Percentiles rank a stretch among this genome's conserved stretches.
Conservation (phyloP, 2,888 invertebrate species). For the Eristalinus aeneus region DNA sequence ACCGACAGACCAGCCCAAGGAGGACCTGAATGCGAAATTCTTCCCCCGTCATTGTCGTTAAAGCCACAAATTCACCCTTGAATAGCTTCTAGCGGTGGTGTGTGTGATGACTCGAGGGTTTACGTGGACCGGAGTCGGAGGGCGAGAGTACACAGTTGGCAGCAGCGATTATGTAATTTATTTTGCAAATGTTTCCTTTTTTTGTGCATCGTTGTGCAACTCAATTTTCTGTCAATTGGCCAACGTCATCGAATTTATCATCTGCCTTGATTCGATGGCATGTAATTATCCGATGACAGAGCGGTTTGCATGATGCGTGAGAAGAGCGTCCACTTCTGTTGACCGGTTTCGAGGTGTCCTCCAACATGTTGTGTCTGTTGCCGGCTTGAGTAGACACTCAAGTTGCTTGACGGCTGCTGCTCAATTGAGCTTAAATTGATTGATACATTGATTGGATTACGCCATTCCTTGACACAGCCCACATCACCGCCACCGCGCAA, state of each 20-base stretch:
- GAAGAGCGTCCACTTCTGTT: conserved; percentile 6
- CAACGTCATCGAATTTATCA: conserved; percentile 41
- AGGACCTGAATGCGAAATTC: background rate
- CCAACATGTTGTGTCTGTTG: conserved; percentile 11
- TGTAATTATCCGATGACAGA: conserved; percentile 55
- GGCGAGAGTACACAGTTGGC: conserved; percentile 2
- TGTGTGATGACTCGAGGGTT: background rate
- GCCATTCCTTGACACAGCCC: conserved; percentile 6
- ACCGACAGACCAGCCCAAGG: background rate
- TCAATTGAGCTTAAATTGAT: conserved; percentile 68
- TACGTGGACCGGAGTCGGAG: background rate
- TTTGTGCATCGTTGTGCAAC: conserved; percentile 41
- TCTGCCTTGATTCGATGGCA: conserved; percentile 25
- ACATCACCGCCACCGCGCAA: background rate
- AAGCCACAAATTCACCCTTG: conserved; percentile 43
- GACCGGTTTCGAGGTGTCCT: conserved; percentile 16
- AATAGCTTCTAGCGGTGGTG: background rate
- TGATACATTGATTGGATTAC: conserved; percentile 70
- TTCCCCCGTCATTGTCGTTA: conserved; percentile 48
- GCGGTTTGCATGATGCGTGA: background rate
- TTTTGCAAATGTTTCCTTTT: conserved; percentile 45
- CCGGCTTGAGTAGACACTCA: conserved; percentile 51
- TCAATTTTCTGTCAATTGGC: conserved; percentile 61
- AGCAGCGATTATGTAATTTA: conserved; percentile 56
- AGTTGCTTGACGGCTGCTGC: conserved; percentile 37